Evolutionary conservation across 1,140 invertebrate genomes (phyloP), one percentile per base, ranked within the genome.

Genomic region (Adoxophyes honmai): DNA sequence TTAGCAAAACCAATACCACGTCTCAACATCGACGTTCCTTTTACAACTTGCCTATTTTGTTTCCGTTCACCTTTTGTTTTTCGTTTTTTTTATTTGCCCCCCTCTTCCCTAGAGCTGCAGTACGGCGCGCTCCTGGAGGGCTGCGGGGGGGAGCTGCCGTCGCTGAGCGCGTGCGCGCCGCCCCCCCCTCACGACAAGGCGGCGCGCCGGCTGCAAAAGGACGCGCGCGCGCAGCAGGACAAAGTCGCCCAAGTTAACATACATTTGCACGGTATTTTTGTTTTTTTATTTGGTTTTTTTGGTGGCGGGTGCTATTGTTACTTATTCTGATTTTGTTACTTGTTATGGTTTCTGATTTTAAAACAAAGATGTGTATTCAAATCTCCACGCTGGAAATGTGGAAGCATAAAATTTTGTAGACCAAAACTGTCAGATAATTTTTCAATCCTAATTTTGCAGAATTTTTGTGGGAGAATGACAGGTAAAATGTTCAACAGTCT

Each of bases 171-270:
- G 59, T 89, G 64, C 82, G 88, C 76, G 60, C 86, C 79, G 60
- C 77, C 88, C 66, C 89, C 86, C 57, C 88, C 89, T 57, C 87
- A 88, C 82, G 80, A 86, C 56, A 82, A 84, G 73, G 81, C 79
- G 52, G 70, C 71, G 69, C 90, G 89, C 69, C 89, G 89, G 74
- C 90, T 76, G 59, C 92, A 92, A 75, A 93, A 92, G 77, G 86
- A 92, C 65, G 91, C 91, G 58, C 92, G 92, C 51, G 91, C 91
- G 59, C 90, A 92, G 66, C 88, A 95, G 57, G 94, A 96, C 70
- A 94, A 94, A 89, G 90, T 95, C 69, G 92, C 93, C 65, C 93
- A 94, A 88, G 93, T 96, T 91, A 96, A 95, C 91, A 95, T 96
- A 81, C 95, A 97, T 86, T 91, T 95, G 76, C 95, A 96, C 90